A percentile compares a stretch with the other conserved stretches of the same genome.
phyloP scores from a whole-genome alignment of 2,888 invertebrate species.

The Dasypolia templi region DNA sequence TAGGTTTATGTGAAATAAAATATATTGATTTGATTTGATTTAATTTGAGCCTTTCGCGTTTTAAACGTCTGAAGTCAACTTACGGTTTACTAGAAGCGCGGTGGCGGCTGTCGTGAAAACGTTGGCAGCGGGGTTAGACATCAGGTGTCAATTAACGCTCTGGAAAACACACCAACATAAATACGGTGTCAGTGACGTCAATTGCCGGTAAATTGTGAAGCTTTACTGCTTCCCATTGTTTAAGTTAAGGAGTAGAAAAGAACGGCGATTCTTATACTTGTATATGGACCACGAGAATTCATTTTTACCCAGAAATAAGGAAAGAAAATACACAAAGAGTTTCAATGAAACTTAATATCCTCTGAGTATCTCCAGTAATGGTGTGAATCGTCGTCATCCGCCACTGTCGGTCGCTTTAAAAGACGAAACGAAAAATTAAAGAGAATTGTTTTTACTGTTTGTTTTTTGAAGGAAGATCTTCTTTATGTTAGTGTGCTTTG shows the following conservation, averaged over 20 bases:
- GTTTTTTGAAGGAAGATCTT: not conserved
- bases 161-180: no score
- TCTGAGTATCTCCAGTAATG: slow-evolving; percentile 10
- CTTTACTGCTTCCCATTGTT: not conserved
- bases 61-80: no score
- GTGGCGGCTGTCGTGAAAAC: no score
- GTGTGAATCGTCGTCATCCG: not conserved
- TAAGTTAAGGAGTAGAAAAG: not conserved
- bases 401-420: not conserved
- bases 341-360: slow-evolving; percentile 26
- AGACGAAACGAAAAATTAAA: no score
- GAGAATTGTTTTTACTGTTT: not conserved
- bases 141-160: no score
- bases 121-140: no score
- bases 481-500: not conserved
- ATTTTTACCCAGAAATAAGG: not conserved
- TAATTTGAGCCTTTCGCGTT: no score
- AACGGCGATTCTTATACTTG: not conserved
- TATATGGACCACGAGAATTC: not conserved
- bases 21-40: no score
- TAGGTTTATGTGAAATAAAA: no score
- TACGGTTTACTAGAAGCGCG: no score
- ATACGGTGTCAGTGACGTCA: no score
- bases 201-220: no score
- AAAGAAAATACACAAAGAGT: not conserved